Evolutionary conservation across 2,888 invertebrate genomes (phyloP).

Genomic region (Lucinisca nassula): DNA sequence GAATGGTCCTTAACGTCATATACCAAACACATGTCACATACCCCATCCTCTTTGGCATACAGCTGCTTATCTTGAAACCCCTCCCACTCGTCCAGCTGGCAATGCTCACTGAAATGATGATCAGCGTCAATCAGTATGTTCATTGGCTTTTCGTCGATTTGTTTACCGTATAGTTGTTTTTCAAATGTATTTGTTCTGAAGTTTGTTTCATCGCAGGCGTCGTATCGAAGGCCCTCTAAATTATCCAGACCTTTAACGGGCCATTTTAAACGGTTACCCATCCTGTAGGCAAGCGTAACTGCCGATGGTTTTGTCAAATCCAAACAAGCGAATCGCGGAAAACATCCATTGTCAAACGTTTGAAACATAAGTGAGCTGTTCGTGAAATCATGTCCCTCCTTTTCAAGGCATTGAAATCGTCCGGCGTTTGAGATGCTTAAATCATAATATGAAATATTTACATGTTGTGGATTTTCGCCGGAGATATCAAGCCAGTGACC

Average conservation of each 20-base stretch:
- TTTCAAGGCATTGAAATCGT: slow-evolving; percentile 69
- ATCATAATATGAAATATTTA: slow-evolving; percentile 66
- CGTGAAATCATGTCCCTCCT: slow-evolving; percentile 64
- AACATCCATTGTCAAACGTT: slow-evolving; percentile 83
- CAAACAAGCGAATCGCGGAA: slow-evolving; percentile 81
- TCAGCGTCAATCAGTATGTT: slow-evolving; percentile 53
- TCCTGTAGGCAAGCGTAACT: slow-evolving; percentile 78
- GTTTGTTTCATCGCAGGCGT: slow-evolving; percentile 71
- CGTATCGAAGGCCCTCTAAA: slow-evolving; percentile 64
- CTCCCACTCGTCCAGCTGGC: slow-evolving; percentile 47
- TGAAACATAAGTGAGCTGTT: slow-evolving; percentile 74
- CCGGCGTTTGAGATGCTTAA: slow-evolving; percentile 66
- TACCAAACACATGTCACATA: slow-evolving; percentile 73
- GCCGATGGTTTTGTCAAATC: slow-evolving; percentile 76
- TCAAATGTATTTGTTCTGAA: slow-evolving; percentile 67
- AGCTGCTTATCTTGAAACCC: slow-evolving; percentile 42
- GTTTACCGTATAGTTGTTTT: slow-evolving; percentile 49
- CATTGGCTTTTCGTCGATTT: slow-evolving; percentile 68
- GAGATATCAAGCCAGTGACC: slow-evolving; percentile 75
- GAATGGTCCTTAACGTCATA: slow-evolving; percentile 61
- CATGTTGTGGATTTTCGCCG: slow-evolving; percentile 46
- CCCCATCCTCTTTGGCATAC: slow-evolving; percentile 70
- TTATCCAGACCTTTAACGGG: slow-evolving; percentile 71
- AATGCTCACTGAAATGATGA: slow-evolving; percentile 46
- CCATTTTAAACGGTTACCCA: slow-evolving; percentile 79